A percentile compares a stretch with the other conserved stretches of the same genome.
Evolutionary conservation across 2,888 invertebrate species (phyloP).

Genomic region (Geophilus truncorum): DNA sequence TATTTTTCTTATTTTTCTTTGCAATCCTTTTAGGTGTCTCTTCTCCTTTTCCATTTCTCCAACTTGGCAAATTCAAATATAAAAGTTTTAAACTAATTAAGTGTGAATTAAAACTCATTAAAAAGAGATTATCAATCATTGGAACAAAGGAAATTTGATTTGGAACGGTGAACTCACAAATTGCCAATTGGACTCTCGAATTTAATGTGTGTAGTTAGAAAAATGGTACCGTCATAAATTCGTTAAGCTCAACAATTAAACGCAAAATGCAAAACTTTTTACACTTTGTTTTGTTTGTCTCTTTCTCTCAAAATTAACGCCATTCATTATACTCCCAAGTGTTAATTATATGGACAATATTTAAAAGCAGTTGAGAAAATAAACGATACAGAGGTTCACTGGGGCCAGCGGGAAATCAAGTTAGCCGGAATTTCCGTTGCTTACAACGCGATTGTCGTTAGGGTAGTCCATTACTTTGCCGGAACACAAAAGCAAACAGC

Average conservation of each 20-base stretch:
- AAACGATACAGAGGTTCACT: neutral
- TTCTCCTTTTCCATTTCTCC: neutral
- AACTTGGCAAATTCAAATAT: neutral
- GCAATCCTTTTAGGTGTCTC: neutral
- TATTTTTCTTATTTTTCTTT: neutral
- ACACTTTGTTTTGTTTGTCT: too few relatives aligned
- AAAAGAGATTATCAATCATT: constrained; percentile 23
- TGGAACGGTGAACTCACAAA: constrained; percentile 18
- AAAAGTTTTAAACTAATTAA: constrained; percentile 11
- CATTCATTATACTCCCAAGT: too few relatives aligned
- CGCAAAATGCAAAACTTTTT: too few relatives aligned
- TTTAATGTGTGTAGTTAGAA: neutral
- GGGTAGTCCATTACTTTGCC: constrained; percentile 6
- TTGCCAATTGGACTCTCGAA: neutral
- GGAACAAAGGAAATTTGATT: constrained; percentile 24
- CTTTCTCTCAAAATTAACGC: too few relatives aligned
- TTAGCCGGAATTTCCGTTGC: constrained; percentile 27
- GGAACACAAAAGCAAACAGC: constrained; percentile 20
- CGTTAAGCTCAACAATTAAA: neutral
- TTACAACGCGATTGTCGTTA: constrained; percentile 22
- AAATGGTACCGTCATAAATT: neutral
- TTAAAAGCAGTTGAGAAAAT: neutral
- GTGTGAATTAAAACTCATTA: constrained; percentile 23
- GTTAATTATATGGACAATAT: too few relatives aligned
- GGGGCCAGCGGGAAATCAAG: neutral